Evolutionary conservation across 2,888 invertebrate genomes (phyloP).

Genomic region (Tiliacea citrago): DNA sequence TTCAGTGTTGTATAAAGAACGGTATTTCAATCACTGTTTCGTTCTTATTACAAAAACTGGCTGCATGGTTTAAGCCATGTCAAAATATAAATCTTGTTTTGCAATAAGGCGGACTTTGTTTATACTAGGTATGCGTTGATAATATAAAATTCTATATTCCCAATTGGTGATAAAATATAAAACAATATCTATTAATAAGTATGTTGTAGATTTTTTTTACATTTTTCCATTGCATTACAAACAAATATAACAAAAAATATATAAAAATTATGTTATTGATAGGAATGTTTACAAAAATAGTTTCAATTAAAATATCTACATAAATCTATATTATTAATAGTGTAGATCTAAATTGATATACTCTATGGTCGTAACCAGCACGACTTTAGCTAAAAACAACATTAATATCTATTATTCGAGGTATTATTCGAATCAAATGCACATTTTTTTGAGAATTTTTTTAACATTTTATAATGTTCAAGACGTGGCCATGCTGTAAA

Average conservation of each 20-base stretch:
- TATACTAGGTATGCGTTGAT: constrained; percentile 7
- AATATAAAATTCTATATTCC: constrained; percentile 24
- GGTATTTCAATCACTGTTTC: too few relatives aligned
- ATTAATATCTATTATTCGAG: constrained; percentile 56
- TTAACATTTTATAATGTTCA: neutral
- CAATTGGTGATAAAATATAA: constrained; percentile 40
- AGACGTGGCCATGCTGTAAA: neutral
- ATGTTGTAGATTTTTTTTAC: neutral
- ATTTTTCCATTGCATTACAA: constrained; percentile 16
- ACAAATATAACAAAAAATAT: constrained; percentile 38
- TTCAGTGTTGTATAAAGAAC: too few relatives aligned
- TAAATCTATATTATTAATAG: constrained; percentile 52
- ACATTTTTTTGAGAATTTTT: constrained; percentile 39
- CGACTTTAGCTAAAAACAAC: constrained; percentile 63
- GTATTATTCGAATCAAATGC: constrained; percentile 61
- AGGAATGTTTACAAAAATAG: constrained; percentile 52
- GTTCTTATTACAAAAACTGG: too few relatives aligned
- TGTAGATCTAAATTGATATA: constrained; percentile 39
- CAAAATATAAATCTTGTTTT: too few relatives aligned
- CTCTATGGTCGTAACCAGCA: constrained; percentile 74
- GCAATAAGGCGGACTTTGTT: constrained; percentile 7
- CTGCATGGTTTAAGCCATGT: too few relatives aligned
- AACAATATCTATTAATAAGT: constrained; percentile 1
- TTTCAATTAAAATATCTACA: constrained; percentile 34
- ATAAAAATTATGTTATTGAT: constrained; percentile 6